A percentile compares a stretch with the other conserved stretches of the same genome.
Conservation (phyloP, 2,113 vertebrate species). For the Oreotragus oreotragus region DNA sequence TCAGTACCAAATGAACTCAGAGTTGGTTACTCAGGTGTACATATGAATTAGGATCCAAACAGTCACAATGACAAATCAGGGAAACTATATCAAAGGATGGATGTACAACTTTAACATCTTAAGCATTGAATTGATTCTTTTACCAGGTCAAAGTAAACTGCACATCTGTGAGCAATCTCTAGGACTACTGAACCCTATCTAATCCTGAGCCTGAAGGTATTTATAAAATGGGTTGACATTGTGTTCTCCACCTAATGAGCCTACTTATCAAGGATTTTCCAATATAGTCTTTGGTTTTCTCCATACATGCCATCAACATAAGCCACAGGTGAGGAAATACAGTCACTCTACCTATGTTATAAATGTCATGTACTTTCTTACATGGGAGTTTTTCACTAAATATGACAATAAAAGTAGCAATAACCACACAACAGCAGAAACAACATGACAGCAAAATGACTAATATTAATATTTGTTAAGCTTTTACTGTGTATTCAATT, state of each 20-base stretch:
- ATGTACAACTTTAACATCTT: not conserved
- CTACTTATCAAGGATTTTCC: not conserved
- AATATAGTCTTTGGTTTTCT: not conserved
- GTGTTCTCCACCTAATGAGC: not conserved
- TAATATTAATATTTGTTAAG: not conserved
- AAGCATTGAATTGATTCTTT: not conserved
- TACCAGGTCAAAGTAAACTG: not conserved
- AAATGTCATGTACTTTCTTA: not conserved
- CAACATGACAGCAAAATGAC: not conserved
- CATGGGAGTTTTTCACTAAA: not conserved
- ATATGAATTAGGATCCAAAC: not conserved
- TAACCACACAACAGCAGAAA: not conserved
- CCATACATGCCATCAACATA: not conserved
- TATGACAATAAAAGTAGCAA: not conserved
- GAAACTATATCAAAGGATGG: not conserved
- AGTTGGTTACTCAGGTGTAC: not conserved
- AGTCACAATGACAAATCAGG: not conserved
- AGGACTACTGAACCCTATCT: not conserved
- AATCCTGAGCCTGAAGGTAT: not conserved
- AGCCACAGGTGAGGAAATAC: not conserved
- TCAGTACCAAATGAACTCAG: not conserved
- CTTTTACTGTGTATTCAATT: not conserved
- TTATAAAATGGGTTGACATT: not conserved
- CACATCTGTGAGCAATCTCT: not conserved
- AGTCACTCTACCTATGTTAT: not conserved